These are phyloP conservation scores for Leptatherina wallacei DNA, from an alignment of 2,797 vertebrate genomes.

Conservation along the genomic window DNA sequence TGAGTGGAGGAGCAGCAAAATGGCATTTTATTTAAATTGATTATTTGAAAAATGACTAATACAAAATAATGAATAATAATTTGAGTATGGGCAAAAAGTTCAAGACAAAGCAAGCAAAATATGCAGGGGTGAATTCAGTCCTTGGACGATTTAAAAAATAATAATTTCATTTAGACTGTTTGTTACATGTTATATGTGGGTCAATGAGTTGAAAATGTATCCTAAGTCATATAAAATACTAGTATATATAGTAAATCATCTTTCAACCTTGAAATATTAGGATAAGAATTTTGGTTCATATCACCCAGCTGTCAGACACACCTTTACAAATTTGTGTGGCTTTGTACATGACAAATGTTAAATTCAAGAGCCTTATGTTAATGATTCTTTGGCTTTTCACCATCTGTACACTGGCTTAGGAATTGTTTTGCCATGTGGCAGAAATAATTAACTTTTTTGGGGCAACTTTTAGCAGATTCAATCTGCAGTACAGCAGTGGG, in stretches of 20 bases:
- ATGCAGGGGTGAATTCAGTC: too few species aligned
- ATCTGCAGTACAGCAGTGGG: conserved; percentile 4
- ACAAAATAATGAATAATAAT: not conserved
- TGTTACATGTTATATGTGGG: too few species aligned
- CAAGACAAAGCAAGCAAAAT: not conserved
- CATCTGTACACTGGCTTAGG: not conserved
- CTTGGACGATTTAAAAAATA: too few species aligned
- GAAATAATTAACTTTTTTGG: conserved; percentile 50
- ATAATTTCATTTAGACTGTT: not conserved
- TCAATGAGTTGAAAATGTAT: too few species aligned
- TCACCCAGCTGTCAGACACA: not conserved
- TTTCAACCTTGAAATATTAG: too few species aligned
- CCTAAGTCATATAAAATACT: too few species aligned
- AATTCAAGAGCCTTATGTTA: conserved; percentile 8
- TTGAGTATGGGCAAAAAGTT: not conserved
- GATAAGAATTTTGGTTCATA: not conserved
- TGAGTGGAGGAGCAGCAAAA: not conserved
- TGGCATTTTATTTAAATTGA: not conserved
- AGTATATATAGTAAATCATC: not conserved
- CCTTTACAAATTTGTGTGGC: not conserved
- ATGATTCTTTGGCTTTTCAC: conserved; percentile 20
- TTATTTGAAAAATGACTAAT: too few species aligned
- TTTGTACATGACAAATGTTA: not conserved
- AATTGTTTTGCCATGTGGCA: not conserved
- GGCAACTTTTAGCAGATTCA: conserved; percentile 1